A percentile compares a stretch with the other conserved stretches of the same genome.
These are phyloP conservation scores for Itoplectis maculator DNA, from an alignment of 2,888 invertebrate genomes.

Conservation along the genomic window DNA sequence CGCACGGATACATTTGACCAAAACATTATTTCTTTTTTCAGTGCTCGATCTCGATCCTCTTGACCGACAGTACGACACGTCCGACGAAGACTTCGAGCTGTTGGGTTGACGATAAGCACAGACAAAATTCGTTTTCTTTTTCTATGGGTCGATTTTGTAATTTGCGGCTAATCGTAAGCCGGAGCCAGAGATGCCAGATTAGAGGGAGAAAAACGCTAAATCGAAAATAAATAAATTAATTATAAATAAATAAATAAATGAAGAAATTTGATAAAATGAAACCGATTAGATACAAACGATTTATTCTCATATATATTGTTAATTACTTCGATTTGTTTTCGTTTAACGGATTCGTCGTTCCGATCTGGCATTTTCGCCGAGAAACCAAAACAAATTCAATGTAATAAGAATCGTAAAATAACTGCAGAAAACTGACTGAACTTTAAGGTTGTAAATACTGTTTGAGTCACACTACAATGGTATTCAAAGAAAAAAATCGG, in stretches of 20 bases:
- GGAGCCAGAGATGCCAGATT: constrained; percentile 8
- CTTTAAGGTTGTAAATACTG: constrained; percentile 59
- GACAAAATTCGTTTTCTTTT: constrained; percentile 6
- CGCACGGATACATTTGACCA: constrained; percentile 1
- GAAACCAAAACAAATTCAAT: background rate
- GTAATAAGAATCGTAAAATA: background rate
- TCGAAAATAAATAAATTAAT: background rate
- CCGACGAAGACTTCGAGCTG: constrained; percentile 94
- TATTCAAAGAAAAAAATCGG: constrained; percentile 35
- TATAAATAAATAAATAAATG: constrained; percentile 16
- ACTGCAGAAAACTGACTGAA: constrained; percentile 16
- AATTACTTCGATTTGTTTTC: background rate
- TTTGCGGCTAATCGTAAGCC: constrained; percentile 14
- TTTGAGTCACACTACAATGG: constrained; percentile 39
- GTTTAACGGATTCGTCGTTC: background rate
- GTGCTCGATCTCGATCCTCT: constrained; percentile 88
- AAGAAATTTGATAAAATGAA: background rate
- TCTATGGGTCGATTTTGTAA: constrained; percentile 26
- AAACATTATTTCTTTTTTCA: constrained; percentile 72
- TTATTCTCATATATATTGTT: background rate
- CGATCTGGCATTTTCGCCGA: background rate
- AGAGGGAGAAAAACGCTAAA: background rate
- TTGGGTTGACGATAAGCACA: constrained; percentile 86
- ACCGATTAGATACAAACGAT: background rate
- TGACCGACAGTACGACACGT: constrained; percentile 89